A percentile compares a stretch with the other conserved stretches of the same genome.
phyloP scores from a whole-genome alignment of 2,888 invertebrate genomes.

The Agrotis exclamationis region DNA sequence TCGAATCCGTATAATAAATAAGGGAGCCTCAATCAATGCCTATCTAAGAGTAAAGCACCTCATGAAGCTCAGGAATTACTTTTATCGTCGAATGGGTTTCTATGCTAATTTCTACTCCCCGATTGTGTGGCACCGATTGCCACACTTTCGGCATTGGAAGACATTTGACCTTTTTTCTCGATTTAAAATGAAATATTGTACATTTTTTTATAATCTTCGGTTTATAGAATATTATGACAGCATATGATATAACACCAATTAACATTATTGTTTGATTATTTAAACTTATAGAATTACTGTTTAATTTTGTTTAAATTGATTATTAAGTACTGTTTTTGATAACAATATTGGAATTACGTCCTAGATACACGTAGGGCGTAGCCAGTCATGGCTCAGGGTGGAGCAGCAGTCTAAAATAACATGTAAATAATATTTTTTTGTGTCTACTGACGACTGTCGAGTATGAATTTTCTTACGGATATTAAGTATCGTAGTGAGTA shows the following conservation, averaged over 20 bases:
- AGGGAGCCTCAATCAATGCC: not conserved
- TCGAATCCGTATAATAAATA: too few species aligned
- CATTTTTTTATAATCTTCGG: not conserved
- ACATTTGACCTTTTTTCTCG: slow-evolving; percentile 24
- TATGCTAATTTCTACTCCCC: slow-evolving; percentile 21
- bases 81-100: not conserved
- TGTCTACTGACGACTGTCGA: too few species aligned
- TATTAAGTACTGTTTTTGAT: too few species aligned
- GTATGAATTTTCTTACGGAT: too few species aligned
- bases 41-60: not conserved
- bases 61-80: not conserved
- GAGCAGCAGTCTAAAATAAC: too few species aligned
- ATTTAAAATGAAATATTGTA: not conserved
- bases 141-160: slow-evolving; percentile 33
- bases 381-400: too few species aligned
- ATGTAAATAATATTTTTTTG: too few species aligned
- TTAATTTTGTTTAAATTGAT: not conserved
- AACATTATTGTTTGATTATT: too few species aligned
- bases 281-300: slow-evolving; percentile 25
- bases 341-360: not conserved
- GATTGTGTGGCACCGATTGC: not conserved
- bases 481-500: too few species aligned
- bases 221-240: not conserved
- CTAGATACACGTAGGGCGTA: slow-evolving; percentile 2
- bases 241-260: too few species aligned